Evolutionary conservation across 2,888 invertebrate genomes (phyloP).

Genomic region (Apodemia duryi): DNA sequence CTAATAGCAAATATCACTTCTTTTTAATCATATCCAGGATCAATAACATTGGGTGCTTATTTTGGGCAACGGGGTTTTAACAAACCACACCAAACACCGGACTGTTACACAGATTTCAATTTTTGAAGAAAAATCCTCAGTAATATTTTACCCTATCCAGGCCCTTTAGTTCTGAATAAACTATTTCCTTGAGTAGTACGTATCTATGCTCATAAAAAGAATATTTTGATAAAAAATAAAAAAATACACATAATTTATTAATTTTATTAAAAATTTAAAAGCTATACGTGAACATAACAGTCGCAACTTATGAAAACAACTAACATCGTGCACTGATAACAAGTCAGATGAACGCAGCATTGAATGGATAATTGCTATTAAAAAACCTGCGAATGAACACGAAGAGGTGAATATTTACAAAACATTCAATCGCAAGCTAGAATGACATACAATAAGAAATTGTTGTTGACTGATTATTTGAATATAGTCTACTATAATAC

Average conservation of each 20-base stretch:
- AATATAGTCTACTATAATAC: too few species aligned
- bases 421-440: conserved; percentile 47
- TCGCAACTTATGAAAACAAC: conserved; percentile 62
- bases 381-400: conserved; percentile 46
- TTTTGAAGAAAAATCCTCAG: too few species aligned
- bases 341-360: conserved; percentile 60
- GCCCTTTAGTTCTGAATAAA: too few species aligned
- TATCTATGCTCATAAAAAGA: too few species aligned
- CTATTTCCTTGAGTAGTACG: too few species aligned
- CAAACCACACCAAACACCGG: too few species aligned
- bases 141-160: too few species aligned
- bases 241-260: conserved; percentile 38
- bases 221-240: not conserved
- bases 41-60: too few species aligned
- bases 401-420: conserved; percentile 62
- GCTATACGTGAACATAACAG: conserved; percentile 74
- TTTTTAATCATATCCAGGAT: too few species aligned
- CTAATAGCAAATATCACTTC: too few species aligned
- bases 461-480: not conserved
- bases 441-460: conserved; percentile 28
- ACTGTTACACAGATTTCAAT: too few species aligned
- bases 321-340: conserved; percentile 77
- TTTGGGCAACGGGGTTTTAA: too few species aligned
- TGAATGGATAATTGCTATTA: conserved; percentile 43
- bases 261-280: conserved; percentile 71